Percentiles rank a stretch among this genome's conserved stretches.
These are phyloP conservation scores for Phalanger gymnotis DNA, from an alignment of 2,797 vertebrate species.

Conservation along the genomic window DNA sequence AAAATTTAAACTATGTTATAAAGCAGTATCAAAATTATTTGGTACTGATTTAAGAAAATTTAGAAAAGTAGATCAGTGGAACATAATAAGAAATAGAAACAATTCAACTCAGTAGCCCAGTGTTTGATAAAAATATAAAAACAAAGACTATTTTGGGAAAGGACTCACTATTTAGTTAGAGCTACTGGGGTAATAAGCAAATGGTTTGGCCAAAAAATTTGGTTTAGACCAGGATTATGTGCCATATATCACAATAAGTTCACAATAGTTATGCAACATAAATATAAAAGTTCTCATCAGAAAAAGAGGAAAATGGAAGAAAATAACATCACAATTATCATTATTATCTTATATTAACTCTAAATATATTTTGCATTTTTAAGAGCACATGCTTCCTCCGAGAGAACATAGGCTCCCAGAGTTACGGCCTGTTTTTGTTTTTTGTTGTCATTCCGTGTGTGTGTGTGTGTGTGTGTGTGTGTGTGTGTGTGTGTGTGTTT, in stretches of 20 bases:
- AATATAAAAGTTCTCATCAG: not conserved
- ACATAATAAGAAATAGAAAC: not conserved
- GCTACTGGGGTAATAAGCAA: not conserved
- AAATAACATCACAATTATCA: not conserved
- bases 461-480: not conserved
- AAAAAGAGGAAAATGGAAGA: not conserved
- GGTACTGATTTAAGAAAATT: not conserved
- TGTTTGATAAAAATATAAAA: not conserved
- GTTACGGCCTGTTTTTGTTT: not conserved
- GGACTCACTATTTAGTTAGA: not conserved
- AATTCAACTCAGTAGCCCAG: not conserved
- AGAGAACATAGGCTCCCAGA: not conserved
- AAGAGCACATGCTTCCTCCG: not conserved
- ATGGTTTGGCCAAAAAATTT: not conserved
- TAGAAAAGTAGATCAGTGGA: not conserved
- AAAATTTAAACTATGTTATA: not conserved
- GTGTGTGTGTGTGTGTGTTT: not conserved
- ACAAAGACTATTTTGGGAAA: not conserved
- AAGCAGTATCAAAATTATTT: not conserved
- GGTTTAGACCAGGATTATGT: not conserved
- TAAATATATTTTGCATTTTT: not conserved
- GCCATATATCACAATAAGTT: not conserved
- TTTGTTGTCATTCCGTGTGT: not conserved
- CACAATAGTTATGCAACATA: not conserved
- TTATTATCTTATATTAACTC: not conserved